Conservation (phyloP, 2,888 invertebrate species). For the Dioctria linearis region DNA sequence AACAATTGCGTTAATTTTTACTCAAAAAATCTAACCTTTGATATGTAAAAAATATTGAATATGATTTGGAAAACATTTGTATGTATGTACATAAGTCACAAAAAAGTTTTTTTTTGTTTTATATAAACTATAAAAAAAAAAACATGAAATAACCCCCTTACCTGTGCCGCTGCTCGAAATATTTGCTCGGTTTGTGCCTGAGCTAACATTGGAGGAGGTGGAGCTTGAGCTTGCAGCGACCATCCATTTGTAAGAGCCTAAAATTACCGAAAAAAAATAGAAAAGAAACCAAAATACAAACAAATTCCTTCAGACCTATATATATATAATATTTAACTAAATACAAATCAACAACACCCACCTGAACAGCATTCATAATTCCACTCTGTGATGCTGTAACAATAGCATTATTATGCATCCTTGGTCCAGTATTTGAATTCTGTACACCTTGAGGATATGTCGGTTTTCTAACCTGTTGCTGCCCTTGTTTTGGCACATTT, state of each 20-base stretch:
- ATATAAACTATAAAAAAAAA: background rate
- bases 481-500: conserved; percentile 64
- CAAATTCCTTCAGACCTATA: no score
- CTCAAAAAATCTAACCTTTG: no score
- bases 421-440: conserved; percentile 59
- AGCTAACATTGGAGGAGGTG: conserved; percentile 70
- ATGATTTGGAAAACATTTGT: no score
- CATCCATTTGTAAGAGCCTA: conserved; percentile 71
- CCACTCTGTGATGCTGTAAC: conserved; percentile 70
- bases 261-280: background rate
- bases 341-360: conserved; percentile 47
- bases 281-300: no score
- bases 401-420: conserved; percentile 67
- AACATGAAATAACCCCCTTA: background rate
- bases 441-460: conserved; percentile 55
- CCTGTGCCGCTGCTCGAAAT: conserved; percentile 67
- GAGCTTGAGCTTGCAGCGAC: conserved; percentile 62
- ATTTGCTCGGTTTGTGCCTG: conserved; percentile 74
- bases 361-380: conserved; percentile 65
- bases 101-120: background rate
- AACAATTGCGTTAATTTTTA: no score
- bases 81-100: background rate
- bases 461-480: conserved; percentile 63
- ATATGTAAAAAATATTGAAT: no score
- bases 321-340: background rate